Evolutionary conservation across 37 sponge, comb jelly and placozoan genomes (phyloP).

Genomic region (Eunapius fragilis): DNA sequence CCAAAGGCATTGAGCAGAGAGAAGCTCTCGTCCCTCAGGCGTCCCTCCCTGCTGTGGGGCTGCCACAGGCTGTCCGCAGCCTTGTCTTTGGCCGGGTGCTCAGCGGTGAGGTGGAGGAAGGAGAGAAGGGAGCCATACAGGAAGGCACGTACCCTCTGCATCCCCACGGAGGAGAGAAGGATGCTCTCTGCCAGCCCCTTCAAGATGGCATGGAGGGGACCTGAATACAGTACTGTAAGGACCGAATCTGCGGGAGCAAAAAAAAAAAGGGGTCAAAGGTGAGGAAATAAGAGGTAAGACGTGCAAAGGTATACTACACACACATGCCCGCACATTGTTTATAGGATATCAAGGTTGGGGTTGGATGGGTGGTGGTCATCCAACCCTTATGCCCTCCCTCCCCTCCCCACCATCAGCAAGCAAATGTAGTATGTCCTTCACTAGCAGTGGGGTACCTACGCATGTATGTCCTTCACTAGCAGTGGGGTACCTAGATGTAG

Average conservation of each 20-base stretch:
- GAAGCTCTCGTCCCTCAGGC: conserved; percentile 46
- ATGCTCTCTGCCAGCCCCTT: conserved; percentile 49
- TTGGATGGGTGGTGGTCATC: no score
- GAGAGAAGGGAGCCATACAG: conserved; percentile 84
- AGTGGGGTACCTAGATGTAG: no score
- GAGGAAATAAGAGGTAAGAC: background rate
- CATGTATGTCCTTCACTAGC: no score
- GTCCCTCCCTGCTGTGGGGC: conserved; percentile 27
- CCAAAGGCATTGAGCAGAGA: conserved; percentile 75
- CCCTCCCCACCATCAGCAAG: no score
- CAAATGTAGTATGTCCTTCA: no score
- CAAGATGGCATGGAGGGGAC: conserved; percentile 68
- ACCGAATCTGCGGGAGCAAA: conserved; percentile 8
- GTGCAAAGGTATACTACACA: no score
- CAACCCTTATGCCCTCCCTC: no score
- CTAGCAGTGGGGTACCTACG: no score
- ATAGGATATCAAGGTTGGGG: no score
- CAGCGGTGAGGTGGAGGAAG: conserved; percentile 71
- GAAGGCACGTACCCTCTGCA: conserved; percentile 57
- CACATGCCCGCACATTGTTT: no score
- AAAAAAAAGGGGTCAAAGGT: background rate
- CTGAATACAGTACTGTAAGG: conserved; percentile 29
- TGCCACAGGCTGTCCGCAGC: conserved; percentile 14
- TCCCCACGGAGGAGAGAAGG: conserved; percentile 19
- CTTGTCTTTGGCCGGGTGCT: background rate